Evolutionary conservation across 2,113 vertebrate species (phyloP).

Genomic region (Chascanopsetta lugubris): DNA sequence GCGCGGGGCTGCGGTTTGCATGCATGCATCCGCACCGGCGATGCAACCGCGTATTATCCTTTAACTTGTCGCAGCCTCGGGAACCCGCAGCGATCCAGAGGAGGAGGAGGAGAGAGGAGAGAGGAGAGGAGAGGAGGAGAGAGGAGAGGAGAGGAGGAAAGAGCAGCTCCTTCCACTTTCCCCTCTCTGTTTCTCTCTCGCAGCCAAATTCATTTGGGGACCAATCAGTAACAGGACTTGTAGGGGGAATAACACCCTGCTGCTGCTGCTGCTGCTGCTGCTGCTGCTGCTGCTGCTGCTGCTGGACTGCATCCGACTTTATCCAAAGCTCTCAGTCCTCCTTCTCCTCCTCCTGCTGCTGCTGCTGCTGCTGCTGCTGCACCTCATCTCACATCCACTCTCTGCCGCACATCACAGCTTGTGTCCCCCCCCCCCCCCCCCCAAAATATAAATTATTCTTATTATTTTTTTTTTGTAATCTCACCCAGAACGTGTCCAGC

Average conservation of each 20-base stretch:
- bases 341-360: neutral
- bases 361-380: neutral
- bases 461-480: no score
- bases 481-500: slow-evolving; percentile 78
- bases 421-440: no score
- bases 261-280: no score
- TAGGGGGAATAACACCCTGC: slow-evolving; percentile 11
- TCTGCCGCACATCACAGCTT: neutral
- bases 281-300: slow-evolving; percentile 21
- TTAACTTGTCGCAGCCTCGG: slow-evolving; percentile 33
- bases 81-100: slow-evolving; percentile 4
- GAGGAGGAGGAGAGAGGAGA: neutral
- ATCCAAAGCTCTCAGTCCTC: neutral
- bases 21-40: slow-evolving; percentile 5
- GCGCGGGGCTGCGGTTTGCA: slow-evolving; percentile 4
- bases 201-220: slow-evolving; percentile 21
- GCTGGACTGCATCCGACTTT: slow-evolving; percentile 50
- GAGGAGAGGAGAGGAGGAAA: neutral
- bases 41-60: slow-evolving; percentile 17
- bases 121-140: no score
- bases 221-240: slow-evolving; percentile 46
- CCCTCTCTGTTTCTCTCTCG: neutral
- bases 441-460: no score
- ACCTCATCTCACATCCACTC: no score
- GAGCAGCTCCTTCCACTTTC: slow-evolving; percentile 14